Conservation (phyloP, 2,888 invertebrate genomes). For the Amphipoea lucens region DNA sequence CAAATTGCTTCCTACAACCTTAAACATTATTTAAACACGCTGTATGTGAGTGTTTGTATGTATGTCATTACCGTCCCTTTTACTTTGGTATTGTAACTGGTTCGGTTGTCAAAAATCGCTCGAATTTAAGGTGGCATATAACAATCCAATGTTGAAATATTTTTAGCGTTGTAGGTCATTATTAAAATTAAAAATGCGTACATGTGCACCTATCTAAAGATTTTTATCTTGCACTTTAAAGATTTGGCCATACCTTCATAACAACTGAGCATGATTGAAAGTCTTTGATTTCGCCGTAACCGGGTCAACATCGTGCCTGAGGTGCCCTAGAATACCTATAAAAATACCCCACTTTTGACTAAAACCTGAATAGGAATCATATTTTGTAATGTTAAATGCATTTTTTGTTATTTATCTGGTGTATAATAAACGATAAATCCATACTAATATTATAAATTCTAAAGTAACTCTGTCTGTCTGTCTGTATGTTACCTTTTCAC, state of each 20-base stretch:
- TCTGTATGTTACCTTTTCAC: too few relatives aligned
- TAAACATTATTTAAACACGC: constrained; percentile 1
- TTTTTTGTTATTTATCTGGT: too few relatives aligned
- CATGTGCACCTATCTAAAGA: not conserved
- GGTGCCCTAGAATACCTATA: not conserved
- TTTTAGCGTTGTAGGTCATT: constrained; percentile 28
- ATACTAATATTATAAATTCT: too few relatives aligned
- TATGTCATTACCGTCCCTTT: constrained; percentile 63
- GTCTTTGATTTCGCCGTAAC: not conserved
- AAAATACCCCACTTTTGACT: not conserved
- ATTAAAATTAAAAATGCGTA: not conserved
- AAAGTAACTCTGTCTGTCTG: too few relatives aligned
- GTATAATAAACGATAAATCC: too few relatives aligned
- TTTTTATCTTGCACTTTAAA: not conserved
- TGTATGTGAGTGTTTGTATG: constrained; percentile 19
- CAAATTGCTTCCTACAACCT: constrained; percentile 6
- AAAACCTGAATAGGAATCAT: not conserved
- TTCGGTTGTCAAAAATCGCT: constrained; percentile 36
- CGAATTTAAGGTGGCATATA: constrained; percentile 37
- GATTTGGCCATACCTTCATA: not conserved
- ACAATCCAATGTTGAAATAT: constrained; percentile 41
- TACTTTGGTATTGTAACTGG: constrained; percentile 50
- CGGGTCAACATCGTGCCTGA: not conserved
- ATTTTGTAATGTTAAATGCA: not conserved
- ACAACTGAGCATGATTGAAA: not conserved